Percentiles rank a stretch among this genome's conserved stretches.
Conservation (phyloP, 2,797 vertebrate genomes). For the Chelon auratus region DNA sequence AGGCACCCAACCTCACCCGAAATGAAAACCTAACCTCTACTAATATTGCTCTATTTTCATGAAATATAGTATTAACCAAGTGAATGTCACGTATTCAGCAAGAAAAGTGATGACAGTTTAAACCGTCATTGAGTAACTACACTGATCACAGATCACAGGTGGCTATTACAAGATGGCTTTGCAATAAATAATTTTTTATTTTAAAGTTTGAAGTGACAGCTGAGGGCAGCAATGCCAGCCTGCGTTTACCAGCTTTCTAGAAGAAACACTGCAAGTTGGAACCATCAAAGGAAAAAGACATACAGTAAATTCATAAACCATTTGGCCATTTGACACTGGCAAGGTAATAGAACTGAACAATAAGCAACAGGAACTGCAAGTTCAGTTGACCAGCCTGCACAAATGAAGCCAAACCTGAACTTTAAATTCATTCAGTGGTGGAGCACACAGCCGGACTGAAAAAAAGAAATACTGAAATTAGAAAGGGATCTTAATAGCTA, state of each 20-base stretch:
- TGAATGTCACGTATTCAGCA: constrained; percentile 13
- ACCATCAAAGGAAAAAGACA: neutral
- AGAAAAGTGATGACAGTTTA: neutral
- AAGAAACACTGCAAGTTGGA: constrained; percentile 19
- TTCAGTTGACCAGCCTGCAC: neutral
- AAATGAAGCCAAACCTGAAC: constrained; percentile 7
- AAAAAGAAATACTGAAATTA: constrained; percentile 15
- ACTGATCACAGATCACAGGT: neutral
- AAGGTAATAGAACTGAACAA: neutral
- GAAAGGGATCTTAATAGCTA: constrained; percentile 1
- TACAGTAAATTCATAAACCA: neutral
- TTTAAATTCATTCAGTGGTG: neutral
- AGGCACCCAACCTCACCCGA: neutral
- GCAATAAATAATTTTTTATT: constrained; percentile 25
- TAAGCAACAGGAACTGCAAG: constrained; percentile 7
- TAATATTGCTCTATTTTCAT: constrained; percentile 22
- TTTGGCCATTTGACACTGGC: constrained; percentile 15
- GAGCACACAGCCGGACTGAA: neutral
- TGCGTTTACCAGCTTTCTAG: constrained; percentile 12
- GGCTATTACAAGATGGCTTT: neutral
- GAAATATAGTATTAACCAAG: constrained; percentile 7
- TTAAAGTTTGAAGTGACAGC: constrained; percentile 17
- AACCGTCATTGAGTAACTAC: constrained; percentile 10
- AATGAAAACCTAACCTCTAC: constrained; percentile 13
- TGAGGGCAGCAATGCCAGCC: no score